Evolutionary conservation across 2,113 vertebrate species (phyloP), one percentile per base, ranked within the genome.

Genomic region (Pygoscelis antarcticus): DNA sequence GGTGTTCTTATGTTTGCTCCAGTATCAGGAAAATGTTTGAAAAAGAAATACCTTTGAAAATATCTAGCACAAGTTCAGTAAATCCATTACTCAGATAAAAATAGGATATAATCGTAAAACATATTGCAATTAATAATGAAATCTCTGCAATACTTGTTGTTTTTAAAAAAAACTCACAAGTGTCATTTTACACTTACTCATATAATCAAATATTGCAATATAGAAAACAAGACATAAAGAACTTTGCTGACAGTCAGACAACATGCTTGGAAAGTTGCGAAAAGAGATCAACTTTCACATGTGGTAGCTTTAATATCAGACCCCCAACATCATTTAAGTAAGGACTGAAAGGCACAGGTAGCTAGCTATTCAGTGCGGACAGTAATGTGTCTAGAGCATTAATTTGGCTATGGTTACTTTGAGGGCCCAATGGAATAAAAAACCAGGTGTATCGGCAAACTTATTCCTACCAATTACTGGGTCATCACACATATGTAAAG

Each of bases 401-500:
- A 34, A 44, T 60, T 58, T 52, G 9, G 7, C 68, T 90, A 64
- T 10, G 6, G 11, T 16, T 65, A 34, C 16, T 83, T 52, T 46
- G 32, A 75, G 10, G 5, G 6, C 15, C 8, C 15, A 38, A 19
- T 42, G 10, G 17, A 86, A 61, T 38, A 44, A 40, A 76, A 76
- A 61, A 32, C 11, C 2, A 14, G 0, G 1, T 64, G 16, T 29
- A 36, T 13, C 36, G 27, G 22, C 4, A 69, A 52, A 40, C 1
- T 57, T n/a, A 46, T 9, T 64, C 13, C 6, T 76, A 10, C 10
- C 22, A 16, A 3, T 46, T 88, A 64, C 52, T 83, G 22, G 8
- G 6, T 58, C 26, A 64, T 40, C 20, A 55, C n/a, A 69, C 2
- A 7, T 30, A 15, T 7, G 13, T 36, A 29, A 66, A 54, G 1